Conservation (phyloP, 2,797 vertebrate species). For the Enteromius radiatus region DNA sequence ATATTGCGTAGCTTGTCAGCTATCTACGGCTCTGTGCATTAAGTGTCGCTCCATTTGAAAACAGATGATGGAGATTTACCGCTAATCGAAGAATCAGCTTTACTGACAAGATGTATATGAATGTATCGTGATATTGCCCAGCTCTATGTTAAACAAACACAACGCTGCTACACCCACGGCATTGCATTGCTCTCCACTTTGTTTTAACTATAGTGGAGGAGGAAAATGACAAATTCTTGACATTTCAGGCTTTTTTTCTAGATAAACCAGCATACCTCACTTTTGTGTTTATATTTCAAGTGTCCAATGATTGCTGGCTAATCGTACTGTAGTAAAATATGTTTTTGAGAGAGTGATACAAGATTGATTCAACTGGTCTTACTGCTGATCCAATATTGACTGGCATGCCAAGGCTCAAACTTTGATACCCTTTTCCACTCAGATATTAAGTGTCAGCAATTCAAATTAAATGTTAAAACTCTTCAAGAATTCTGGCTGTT, state of each 20-base stretch:
- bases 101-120: no score
- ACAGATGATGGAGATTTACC: no score
- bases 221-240: slow-evolving; percentile 17
- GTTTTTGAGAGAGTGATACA: slow-evolving; percentile 38
- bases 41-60: no score
- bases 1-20: no score
- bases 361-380: slow-evolving; percentile 56
- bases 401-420: slow-evolving; percentile 30
- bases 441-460: slow-evolving; percentile 66
- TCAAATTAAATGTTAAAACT: slow-evolving; percentile 64
- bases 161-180: not conserved
- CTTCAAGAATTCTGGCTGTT: slow-evolving; percentile 50
- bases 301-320: slow-evolving; percentile 59
- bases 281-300: slow-evolving; percentile 46
- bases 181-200: slow-evolving; percentile 17
- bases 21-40: no score
- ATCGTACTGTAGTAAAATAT: slow-evolving; percentile 55
- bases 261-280: slow-evolving; percentile 28
- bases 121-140: no score
- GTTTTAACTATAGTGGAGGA: slow-evolving; percentile 3
- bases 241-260: slow-evolving; percentile 39
- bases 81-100: no score
- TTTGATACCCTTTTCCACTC: slow-evolving; percentile 47
- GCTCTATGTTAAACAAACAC: not conserved
- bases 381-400: slow-evolving; percentile 48